Base-by-base conservation (phyloP, 2,113 vertebrate species). In the Urocynchramus pylzowi region DNA sequence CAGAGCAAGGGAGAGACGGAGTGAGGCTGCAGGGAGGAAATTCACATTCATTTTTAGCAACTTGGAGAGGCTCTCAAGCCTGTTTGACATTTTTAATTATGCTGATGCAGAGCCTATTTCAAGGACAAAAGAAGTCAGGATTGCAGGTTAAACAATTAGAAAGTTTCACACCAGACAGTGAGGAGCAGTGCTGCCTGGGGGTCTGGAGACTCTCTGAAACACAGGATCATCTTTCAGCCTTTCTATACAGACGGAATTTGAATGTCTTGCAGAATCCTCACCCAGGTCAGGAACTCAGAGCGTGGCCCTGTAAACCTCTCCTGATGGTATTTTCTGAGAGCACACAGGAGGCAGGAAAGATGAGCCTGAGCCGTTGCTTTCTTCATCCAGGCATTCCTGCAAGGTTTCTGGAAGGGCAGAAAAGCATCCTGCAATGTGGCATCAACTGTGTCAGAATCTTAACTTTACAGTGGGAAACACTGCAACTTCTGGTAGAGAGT, bases 61-160 rank as follows among this genome's bases (percentile, higher is more conserved):
- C 90, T 95, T 70, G 74, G 73, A 95, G 94, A 96, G 88, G 90
- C 97, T 97, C 95, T 97, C 97, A 96, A 90, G 95, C 94, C 53
- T 90, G 95, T 93, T 93, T 96, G 93, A 96, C 89, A 81, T 96
- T 94, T 95, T 89, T 91, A 95, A 92, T 97, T 90, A 64, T 56
- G 87, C 94, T 92, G 93, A 88, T 95, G 91, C 68, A 87, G 81
- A 85, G 70, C 70, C 68, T 39, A 22, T 89, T 87, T 73, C 85
- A 77, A 90, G 93, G 95, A 95, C 96, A 95, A 94, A 90, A 93
- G 78, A 39, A 93, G 92, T 75, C 86, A 73, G 73, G 88, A 96
- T 75, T 84, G 83, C 65, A 78, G 69, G 73, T 83, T 92, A 93
- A 96, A 90, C 77, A 93, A 68, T 64, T 75, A 93, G 84, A 90